A percentile compares a stretch with the other conserved stretches of the same genome.
Conservation (phyloP, 1,140 invertebrate species). For the Eufriesea mexicana region DNA sequence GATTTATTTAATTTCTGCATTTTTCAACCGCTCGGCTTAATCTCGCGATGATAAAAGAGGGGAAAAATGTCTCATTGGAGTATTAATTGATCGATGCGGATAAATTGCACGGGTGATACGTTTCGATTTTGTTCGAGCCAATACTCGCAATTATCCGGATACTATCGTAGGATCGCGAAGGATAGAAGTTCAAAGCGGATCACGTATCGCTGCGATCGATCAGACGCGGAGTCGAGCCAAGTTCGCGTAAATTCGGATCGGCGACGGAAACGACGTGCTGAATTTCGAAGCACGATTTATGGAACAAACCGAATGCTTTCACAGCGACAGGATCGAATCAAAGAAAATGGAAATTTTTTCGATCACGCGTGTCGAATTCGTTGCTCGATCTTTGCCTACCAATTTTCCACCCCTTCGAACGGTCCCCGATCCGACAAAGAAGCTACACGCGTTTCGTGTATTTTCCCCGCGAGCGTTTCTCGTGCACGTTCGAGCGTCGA, state of each 20-base stretch:
- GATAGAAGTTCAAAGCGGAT: conserved; percentile 1
- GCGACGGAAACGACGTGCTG: background rate
- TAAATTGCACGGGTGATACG: background rate
- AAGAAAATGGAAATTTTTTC: conserved; percentile 31
- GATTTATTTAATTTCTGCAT: background rate
- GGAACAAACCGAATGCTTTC: conserved; percentile 11
- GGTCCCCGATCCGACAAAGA: background rate
- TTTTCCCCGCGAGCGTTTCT: background rate
- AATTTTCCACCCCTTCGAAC: background rate
- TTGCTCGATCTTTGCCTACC: conserved; percentile 7
- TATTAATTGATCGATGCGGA: background rate
- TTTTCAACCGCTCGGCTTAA: too few species aligned
- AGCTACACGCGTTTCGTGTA: background rate
- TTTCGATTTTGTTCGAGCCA: background rate
- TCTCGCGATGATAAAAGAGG: background rate
- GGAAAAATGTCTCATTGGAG: background rate
- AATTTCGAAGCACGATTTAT: conserved; percentile 31
- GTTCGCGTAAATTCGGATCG: conserved; percentile 9
- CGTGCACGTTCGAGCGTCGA: background rate
- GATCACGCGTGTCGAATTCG: background rate
- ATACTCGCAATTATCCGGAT: conserved; percentile 22
- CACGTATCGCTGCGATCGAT: conserved; percentile 35
- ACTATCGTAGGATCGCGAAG: background rate
- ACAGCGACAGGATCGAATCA: background rate
- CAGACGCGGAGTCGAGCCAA: conserved; percentile 3